A percentile compares a stretch with the other conserved stretches of the same genome.
Evolutionary conservation across 2,113 vertebrate species (phyloP).

Genomic region (Limanda limanda): DNA sequence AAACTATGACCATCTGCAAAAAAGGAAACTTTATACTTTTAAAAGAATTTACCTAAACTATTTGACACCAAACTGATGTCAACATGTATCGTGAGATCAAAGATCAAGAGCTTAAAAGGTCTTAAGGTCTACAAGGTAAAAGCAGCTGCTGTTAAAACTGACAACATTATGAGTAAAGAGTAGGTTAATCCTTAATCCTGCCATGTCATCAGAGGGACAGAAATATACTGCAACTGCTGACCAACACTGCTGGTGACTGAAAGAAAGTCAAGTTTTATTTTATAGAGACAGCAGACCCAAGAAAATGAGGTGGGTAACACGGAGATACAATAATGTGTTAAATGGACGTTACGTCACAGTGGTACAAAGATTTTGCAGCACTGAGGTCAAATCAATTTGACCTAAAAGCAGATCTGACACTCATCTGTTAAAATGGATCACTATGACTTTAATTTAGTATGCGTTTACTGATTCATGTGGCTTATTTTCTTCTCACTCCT

Average conservation of each 20-base stretch:
- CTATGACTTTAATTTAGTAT: too few species aligned
- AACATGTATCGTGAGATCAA: not conserved
- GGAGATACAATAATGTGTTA: too few species aligned
- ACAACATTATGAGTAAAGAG: conserved; percentile 15
- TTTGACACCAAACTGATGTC: not conserved
- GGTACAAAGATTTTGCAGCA: too few species aligned
- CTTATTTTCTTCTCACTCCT: too few species aligned
- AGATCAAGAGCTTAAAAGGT: conserved; percentile 7
- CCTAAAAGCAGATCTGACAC: too few species aligned
- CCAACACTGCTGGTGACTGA: not conserved
- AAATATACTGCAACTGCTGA: conserved; percentile 31
- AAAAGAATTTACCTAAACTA: not conserved
- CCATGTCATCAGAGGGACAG: conserved; percentile 17
- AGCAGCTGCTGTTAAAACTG: conserved; percentile 6
- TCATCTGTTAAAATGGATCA: too few species aligned
- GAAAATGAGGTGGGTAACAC: too few species aligned
- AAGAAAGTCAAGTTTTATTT: not conserved
- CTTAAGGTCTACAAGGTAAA: conserved; percentile 8
- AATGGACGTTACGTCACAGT: too few species aligned
- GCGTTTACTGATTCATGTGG: too few species aligned
- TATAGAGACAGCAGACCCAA: not conserved
- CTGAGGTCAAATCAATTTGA: too few species aligned
- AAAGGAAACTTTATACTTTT: not conserved
- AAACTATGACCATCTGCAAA: not conserved
- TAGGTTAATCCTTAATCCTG: conserved; percentile 29